Evolutionary conservation across 1,140 invertebrate species (phyloP).

Genomic region (Listronotus bonariensis): DNA sequence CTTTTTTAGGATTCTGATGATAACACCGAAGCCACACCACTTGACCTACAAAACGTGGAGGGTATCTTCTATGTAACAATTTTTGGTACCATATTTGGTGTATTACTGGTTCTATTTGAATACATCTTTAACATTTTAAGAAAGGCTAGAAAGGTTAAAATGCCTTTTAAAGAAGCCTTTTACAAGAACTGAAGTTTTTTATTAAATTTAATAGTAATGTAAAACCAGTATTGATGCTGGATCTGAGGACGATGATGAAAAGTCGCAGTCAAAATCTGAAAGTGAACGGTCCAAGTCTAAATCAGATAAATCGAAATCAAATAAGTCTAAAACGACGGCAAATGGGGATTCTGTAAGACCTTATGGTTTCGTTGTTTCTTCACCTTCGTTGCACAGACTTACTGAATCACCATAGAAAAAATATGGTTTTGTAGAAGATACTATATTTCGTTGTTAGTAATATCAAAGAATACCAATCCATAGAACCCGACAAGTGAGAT

Average conservation of each 20-base stretch:
- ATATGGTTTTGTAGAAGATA: too few relatives aligned
- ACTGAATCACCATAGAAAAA: constrained; percentile 18
- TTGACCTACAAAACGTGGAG: constrained; percentile 64
- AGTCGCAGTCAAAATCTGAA: constrained; percentile 12
- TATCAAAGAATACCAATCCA: too few relatives aligned
- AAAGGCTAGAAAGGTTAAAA: constrained; percentile 43
- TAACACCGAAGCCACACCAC: constrained; percentile 58
- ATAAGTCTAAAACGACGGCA: constrained; percentile 8
- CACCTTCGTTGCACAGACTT: constrained; percentile 23
- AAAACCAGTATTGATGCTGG: constrained; percentile 58
- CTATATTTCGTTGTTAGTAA: too few relatives aligned
- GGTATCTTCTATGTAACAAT: constrained; percentile 64
- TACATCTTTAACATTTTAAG: constrained; percentile 44
- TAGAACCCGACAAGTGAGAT: too few relatives aligned
- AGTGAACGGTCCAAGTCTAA: constrained; percentile 21
- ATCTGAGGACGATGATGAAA: constrained; percentile 25
- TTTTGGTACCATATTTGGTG: constrained; percentile 46
- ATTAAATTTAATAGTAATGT: constrained; percentile 74
- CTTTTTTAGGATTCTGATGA: constrained; percentile 51
- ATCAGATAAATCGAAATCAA: constrained; percentile 6
- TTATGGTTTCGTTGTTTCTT: constrained; percentile 25
- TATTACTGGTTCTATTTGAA: constrained; percentile 48
- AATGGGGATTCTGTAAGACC: constrained; percentile 24
- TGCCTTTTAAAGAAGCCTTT: constrained; percentile 41
- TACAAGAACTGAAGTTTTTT: constrained; percentile 67